These are phyloP conservation scores for Aurelia sp. DNA, from an alignment of 30 jellyfish, hydroid and myxozoan species.

Conservation along the genomic window DNA sequence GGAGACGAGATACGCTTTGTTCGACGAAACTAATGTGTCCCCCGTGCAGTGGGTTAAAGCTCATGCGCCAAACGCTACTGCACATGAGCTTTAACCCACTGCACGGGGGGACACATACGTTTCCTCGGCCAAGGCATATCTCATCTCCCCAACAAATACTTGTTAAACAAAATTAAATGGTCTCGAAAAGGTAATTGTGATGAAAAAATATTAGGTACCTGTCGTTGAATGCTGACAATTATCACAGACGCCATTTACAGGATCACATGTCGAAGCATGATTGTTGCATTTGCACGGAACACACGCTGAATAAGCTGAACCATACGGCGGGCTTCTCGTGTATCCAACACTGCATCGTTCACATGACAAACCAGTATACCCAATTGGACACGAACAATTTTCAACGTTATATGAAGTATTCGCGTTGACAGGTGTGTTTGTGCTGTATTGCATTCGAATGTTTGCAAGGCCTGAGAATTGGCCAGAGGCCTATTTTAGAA, in stretches of 20 bases:
- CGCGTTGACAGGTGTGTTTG: background rate
- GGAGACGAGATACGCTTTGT: no score
- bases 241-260: conserved; percentile 74
- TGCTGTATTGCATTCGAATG: conserved; percentile 72
- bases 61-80: no score
- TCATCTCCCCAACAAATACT: no score
- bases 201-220: conserved; percentile 41
- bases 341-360: conserved; percentile 78
- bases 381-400: conserved; percentile 78
- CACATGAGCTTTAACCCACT: no score
- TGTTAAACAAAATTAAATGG: background rate
- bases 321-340: conserved; percentile 81
- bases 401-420: conserved; percentile 79
- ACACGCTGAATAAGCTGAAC: conserved; percentile 60
- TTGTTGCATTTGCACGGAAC: conserved; percentile 83
- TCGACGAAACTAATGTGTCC: no score
- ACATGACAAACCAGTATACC: conserved; percentile 88
- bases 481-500: conserved; percentile 53
- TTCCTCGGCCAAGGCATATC: no score
- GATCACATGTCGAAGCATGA: conserved; percentile 81
- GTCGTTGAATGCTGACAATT: conserved; percentile 79
- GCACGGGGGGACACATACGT: no score
- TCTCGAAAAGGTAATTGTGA: background rate
- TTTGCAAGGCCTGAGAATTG: conserved; percentile 71
- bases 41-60: no score